These are phyloP conservation scores for Excalfactoria chinensis DNA, from an alignment of 2,113 vertebrate genomes.

Conservation along the genomic window DNA sequence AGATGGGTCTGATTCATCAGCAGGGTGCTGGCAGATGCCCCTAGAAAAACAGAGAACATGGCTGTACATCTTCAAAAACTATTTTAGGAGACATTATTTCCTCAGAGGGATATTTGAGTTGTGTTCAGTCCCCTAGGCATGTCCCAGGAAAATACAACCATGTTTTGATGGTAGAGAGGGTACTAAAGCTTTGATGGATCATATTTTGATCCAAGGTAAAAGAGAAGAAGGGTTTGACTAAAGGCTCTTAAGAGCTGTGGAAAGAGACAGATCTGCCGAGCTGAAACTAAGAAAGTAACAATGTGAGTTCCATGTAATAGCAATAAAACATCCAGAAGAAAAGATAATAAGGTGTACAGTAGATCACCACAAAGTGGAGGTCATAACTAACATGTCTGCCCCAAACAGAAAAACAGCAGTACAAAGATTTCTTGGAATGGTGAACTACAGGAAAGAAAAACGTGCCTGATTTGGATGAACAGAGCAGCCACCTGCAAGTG, in stretches of 20 bases:
- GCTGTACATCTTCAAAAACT: constrained; percentile 51
- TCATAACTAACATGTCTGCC: neutral
- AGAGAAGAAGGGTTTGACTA: constrained; percentile 47
- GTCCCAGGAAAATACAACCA: constrained; percentile 61
- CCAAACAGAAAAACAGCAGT: neutral
- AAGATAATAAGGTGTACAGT: constrained; percentile 15
- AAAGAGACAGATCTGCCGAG: constrained; percentile 24
- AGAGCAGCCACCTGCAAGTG: neutral
- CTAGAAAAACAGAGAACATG: constrained; percentile 53
- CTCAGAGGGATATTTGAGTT: constrained; percentile 52
- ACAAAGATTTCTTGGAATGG: neutral
- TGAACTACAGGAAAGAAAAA: neutral
- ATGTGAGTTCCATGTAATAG: neutral
- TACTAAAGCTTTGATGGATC: constrained; percentile 68
- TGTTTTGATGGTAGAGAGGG: constrained; percentile 61
- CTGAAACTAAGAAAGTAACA: constrained; percentile 50
- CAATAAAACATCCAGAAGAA: constrained; percentile 32
- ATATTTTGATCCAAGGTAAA: constrained; percentile 67
- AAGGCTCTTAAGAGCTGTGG: constrained; percentile 27
- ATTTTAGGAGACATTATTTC: constrained; percentile 60
- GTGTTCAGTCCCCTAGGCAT: constrained; percentile 57
- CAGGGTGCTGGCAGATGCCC: constrained; percentile 51
- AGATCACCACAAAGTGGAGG: constrained; percentile 43
- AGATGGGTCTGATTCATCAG: constrained; percentile 38
- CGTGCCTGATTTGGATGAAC: neutral